Percentiles rank a stretch among this genome's conserved stretches.
These are phyloP conservation scores for Spatulosminthurus flaviceps DNA, from an alignment of 2,888 invertebrate species.

Conservation along the genomic window DNA sequence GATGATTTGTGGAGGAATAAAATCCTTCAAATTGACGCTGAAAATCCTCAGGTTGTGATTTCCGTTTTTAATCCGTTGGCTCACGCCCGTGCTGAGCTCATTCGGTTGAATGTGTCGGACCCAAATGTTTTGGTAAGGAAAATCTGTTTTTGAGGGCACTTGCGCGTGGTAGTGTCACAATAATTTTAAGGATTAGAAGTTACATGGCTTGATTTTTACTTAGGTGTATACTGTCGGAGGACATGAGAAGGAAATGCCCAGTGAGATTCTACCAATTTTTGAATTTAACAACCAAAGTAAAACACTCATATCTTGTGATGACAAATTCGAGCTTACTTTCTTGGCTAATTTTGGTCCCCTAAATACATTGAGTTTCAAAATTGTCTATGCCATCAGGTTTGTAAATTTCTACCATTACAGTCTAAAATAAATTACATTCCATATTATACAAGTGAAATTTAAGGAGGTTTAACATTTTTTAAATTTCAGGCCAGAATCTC, in stretches of 20 bases:
- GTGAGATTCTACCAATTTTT: conserved; percentile 75
- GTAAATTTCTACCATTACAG: too few species aligned
- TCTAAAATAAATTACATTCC: background rate
- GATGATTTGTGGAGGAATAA: conserved; percentile 73
- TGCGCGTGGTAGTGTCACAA: too few species aligned
- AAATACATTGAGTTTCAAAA: conserved; percentile 68
- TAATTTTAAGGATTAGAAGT: background rate
- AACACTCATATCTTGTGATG: background rate
- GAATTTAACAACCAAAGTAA: conserved; percentile 65
- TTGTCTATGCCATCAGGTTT: background rate
- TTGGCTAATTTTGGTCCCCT: conserved; percentile 80
- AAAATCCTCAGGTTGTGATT: conserved; percentile 71
- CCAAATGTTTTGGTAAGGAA: conserved; percentile 73
- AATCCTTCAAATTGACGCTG: conserved; percentile 71
- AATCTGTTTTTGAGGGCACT: too few species aligned
- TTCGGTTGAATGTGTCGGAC: conserved; percentile 80
- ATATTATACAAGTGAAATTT: background rate
- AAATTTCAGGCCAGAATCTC: too few species aligned
- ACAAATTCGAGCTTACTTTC: conserved; percentile 82
- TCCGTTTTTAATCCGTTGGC: conserved; percentile 85
- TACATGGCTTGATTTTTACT: background rate
- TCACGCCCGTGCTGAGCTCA: conserved; percentile 77
- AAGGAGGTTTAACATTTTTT: background rate
- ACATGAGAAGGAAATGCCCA: conserved; percentile 45
- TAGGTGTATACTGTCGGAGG: background rate